Evolutionary conservation across 2,113 vertebrate genomes (phyloP).

Genomic region (Dascyllus trimaculatus): DNA sequence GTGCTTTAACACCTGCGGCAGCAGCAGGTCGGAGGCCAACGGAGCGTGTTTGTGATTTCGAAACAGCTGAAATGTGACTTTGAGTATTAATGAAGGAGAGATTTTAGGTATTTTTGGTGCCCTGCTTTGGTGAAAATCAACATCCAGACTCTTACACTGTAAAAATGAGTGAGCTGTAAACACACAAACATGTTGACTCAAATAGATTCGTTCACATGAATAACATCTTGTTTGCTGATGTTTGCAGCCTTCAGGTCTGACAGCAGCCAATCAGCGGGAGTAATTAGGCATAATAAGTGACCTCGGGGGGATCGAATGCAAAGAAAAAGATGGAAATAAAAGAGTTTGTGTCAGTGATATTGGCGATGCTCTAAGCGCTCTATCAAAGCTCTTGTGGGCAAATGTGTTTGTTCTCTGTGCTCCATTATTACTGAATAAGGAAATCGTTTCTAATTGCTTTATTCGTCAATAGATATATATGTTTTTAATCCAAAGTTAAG

Average conservation of each 20-base stretch:
- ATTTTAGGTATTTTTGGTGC: constrained; percentile 21
- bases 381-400: constrained; percentile 5
- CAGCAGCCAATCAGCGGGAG: constrained; percentile 46
- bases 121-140: constrained; percentile 7
- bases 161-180: background rate
- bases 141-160: background rate
- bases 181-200: background rate
- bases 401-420: constrained; percentile 26
- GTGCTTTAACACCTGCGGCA: constrained; percentile 40
- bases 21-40: background rate
- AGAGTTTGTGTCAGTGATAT: too few relatives aligned
- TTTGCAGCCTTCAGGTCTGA: constrained; percentile 9
- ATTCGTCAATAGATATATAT: background rate
- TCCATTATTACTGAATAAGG: constrained; percentile 30
- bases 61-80: background rate
- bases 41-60: background rate
- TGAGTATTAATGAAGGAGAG: too few relatives aligned
- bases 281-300: constrained; percentile 46
- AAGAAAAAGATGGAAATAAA: background rate
- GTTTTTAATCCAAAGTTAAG: too few relatives aligned
- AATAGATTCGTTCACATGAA: background rate
- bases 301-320: constrained; percentile 8
- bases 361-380: background rate
- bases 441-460: constrained; percentile 29
- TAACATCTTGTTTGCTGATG: background rate